These are phyloP conservation scores for Tineola bisselliella DNA, from an alignment of 2,888 invertebrate species.

Conservation along the genomic window DNA sequence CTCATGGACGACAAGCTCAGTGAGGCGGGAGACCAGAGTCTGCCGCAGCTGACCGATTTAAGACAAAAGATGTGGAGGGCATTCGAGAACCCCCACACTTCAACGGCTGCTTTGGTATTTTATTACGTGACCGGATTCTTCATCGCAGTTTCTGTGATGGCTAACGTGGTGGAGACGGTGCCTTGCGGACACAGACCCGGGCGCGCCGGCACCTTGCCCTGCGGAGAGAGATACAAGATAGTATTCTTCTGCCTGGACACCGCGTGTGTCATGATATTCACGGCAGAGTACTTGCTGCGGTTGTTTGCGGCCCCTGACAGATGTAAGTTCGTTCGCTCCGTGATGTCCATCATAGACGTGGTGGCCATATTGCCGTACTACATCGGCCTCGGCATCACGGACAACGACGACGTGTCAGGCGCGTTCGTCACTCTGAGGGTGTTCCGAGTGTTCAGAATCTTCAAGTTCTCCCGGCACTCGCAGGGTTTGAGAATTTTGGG, in stretches of 20 bases:
- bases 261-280: slow-evolving; percentile 99
- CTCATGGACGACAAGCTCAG: slow-evolving; percentile 97
- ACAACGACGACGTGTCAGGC: slow-evolving; percentile 98
- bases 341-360: slow-evolving; percentile 99
- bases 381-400: slow-evolving; percentile 96
- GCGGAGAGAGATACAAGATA: slow-evolving; percentile 97
- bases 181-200: slow-evolving; percentile 91
- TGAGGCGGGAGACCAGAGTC: slow-evolving; percentile 90
- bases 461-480: slow-evolving; percentile 99
- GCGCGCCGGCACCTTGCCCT: slow-evolving; percentile 87
- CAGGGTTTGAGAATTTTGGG: slow-evolving; percentile 98
- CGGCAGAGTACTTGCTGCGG: slow-evolving; percentile 94
- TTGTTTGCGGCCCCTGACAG: slow-evolving; percentile 98
- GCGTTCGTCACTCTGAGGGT: slow-evolving; percentile 99
- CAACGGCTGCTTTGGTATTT: slow-evolving; percentile 98
- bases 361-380: slow-evolving; percentile 99
- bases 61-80: slow-evolving; percentile 99
- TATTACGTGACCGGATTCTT: slow-evolving; percentile 99
- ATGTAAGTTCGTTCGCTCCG: slow-evolving; percentile 96
- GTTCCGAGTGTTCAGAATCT: slow-evolving; percentile 99
- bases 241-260: slow-evolving; percentile 99
- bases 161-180: slow-evolving; percentile 98
- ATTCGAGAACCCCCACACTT: slow-evolving; percentile 99
- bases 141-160: slow-evolving; percentile 99
- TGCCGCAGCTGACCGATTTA: slow-evolving; percentile 87